A percentile compares a stretch with the other conserved stretches of the same genome.
phyloP scores from a whole-genome alignment of 2,113 vertebrate genomes.

The Limnothrissa miodon region DNA sequence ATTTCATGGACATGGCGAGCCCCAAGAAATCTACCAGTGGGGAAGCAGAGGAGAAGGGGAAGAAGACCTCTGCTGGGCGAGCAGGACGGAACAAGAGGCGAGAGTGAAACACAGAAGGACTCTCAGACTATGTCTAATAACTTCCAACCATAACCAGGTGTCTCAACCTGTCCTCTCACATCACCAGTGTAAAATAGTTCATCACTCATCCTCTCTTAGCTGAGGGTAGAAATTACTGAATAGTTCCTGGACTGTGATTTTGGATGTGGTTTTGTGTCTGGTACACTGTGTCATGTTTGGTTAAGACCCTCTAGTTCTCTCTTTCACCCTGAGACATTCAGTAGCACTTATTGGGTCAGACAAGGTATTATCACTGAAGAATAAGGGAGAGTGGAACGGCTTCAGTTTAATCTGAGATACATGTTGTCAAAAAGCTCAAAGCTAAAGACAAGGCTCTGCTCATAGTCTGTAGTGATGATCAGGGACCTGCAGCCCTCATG shows the following conservation, averaged over 20 bases:
- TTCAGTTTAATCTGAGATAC: slow-evolving; percentile 4
- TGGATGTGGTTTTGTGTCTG: slow-evolving; percentile 28
- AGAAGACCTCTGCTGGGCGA: slow-evolving; percentile 55
- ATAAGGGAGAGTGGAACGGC: slow-evolving; percentile 52
- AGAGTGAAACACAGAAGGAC: slow-evolving; percentile 38
- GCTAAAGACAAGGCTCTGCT: not conserved
- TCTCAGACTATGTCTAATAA: not conserved
- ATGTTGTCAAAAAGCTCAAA: not conserved
- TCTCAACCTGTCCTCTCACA: not conserved
- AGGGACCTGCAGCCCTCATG: not conserved
- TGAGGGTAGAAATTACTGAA: not conserved
- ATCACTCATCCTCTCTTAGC: not conserved
- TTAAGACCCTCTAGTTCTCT: slow-evolving; percentile 40
- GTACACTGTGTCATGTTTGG: slow-evolving; percentile 49
- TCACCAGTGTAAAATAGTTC: not conserved
- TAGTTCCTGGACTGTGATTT: slow-evolving; percentile 9
- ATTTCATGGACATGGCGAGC: slow-evolving; percentile 34
- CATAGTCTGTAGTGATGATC: not conserved
- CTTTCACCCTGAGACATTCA: slow-evolving; percentile 33
- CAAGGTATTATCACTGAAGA: slow-evolving; percentile 19
- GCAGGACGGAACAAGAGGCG: slow-evolving; percentile 59
- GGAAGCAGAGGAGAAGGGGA: slow-evolving; percentile 48
- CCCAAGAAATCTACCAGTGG: slow-evolving; percentile 30
- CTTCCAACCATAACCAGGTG: not conserved
- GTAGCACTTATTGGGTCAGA: slow-evolving; percentile 32